Percentiles rank a stretch among this genome's conserved stretches.
Evolutionary conservation across 2,113 vertebrate genomes (phyloP).

Genomic region (Columbina picui): DNA sequence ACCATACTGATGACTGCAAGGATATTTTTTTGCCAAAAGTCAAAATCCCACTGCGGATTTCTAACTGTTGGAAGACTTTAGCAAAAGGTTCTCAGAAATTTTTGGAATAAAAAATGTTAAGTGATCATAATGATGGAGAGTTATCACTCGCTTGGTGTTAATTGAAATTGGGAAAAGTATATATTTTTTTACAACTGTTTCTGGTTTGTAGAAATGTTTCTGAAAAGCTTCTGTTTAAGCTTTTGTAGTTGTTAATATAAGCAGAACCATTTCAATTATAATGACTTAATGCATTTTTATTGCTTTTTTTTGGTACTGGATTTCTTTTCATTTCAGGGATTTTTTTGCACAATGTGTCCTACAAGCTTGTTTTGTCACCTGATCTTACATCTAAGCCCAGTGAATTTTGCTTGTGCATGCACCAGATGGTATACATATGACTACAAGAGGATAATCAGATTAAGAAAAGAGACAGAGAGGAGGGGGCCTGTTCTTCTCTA

Average conservation of each 20-base stretch:
- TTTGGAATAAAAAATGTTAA: neutral
- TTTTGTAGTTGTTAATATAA: neutral
- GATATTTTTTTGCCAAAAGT: neutral
- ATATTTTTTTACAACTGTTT: neutral
- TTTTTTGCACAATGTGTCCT: conserved; percentile 23
- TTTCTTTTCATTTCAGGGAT: neutral
- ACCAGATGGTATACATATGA: conserved; percentile 59
- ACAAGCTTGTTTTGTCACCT: conserved; percentile 55
- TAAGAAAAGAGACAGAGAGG: conserved; percentile 47
- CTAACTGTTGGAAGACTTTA: neutral
- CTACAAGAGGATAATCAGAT: conserved; percentile 55
- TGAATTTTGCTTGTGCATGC: conserved; percentile 47
- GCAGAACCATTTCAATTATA: neutral
- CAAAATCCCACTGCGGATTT: neutral
- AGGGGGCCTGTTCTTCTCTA: conserved; percentile 20
- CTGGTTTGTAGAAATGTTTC: neutral
- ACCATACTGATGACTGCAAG: neutral
- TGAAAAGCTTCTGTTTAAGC: neutral
- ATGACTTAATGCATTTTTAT: neutral
- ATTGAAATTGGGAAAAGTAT: neutral
- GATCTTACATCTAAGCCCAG: conserved; percentile 38
- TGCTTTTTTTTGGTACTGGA: neutral
- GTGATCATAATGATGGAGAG: neutral
- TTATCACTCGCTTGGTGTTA: neutral
- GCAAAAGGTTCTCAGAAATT: neutral